These are phyloP conservation scores for Cheracebus regulus DNA, from an alignment of 2,797 vertebrate genomes.

Conservation along the genomic window DNA sequence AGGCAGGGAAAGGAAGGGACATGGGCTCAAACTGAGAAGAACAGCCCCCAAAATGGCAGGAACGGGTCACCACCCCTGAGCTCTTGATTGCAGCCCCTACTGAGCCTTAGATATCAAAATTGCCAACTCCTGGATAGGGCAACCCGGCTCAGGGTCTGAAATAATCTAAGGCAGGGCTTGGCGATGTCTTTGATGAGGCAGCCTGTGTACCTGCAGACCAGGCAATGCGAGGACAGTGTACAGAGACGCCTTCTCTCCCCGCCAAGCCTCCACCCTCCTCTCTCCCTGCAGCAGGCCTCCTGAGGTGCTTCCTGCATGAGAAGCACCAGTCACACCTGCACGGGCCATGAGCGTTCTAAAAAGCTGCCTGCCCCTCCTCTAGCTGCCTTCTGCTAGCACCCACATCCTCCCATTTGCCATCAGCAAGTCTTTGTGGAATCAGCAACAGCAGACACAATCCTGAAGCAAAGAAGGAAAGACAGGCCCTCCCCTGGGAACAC, in stretches of 20 bases:
- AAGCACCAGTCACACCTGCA: neutral
- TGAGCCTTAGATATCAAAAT: neutral
- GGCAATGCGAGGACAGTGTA: neutral
- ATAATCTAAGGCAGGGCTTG: neutral
- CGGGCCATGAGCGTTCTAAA: neutral
- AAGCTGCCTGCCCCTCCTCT: no score
- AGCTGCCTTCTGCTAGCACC: neutral
- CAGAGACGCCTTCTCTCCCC: no score
- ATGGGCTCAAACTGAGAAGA: neutral
- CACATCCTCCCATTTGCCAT: neutral
- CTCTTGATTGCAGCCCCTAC: neutral
- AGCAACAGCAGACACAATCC: neutral
- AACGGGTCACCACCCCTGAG: neutral
- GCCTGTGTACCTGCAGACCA: no score
- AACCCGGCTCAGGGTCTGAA: neutral
- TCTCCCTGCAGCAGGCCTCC: neutral
- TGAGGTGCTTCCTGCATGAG: no score
- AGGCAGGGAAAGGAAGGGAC: neutral
- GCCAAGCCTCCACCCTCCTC: fast-evolving
- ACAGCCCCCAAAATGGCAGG: neutral
- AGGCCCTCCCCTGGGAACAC: neutral
- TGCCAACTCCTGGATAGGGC: neutral
- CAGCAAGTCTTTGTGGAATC: neutral
- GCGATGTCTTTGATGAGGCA: neutral
- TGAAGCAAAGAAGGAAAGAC: neutral